Evolutionary conservation across 2,888 invertebrate genomes (phyloP), one percentile per base, ranked within the genome.

Genomic region (Drosophila recens): DNA sequence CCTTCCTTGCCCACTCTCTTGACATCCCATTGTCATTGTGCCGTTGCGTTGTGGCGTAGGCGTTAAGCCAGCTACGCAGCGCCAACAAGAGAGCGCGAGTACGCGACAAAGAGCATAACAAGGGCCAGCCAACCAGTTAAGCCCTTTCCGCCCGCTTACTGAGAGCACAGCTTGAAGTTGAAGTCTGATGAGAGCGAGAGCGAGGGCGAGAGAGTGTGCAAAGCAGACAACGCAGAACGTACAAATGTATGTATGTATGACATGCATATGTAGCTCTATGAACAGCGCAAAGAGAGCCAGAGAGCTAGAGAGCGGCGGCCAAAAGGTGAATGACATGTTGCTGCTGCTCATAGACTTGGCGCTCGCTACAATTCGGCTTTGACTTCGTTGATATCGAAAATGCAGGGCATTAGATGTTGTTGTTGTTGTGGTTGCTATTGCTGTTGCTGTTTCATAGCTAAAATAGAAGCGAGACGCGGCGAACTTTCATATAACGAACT

Each of bases 281-380:
- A 33, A 48, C 33, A 34, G 40, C 30, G 67, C 71, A 79, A 51
- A 49, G 61, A 62, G 66, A 63, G 38, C 53, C 45, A 62, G 64
- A 73, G 66, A 63, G 38, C 53, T 43, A 62, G 64, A 73, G 69
- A 65, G 68, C 69, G 62, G 52, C 72, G 70, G 83, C 57, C 83
- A 79, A 82, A 83, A 86, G 87, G 82, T 83, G 89, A 86, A 86
- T 88, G 89, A 86, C 89, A 71, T 80, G 58, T 52, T 43, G 58
- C 54, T 43, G 69, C 54, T 71, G 74, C 75, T 71, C 67, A 74
- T 56, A 58, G 71, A 67, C 62, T 54, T 75, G 59, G 23, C 61
- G 48, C 49, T 67, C 54, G 63, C 59, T 59, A 63, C 73, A 58
- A 73, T 77, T 76, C 82, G 67, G 77, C 54, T 70, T 65, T 71